phyloP scores from a whole-genome alignment of 37 sponge, comb jelly and placozoan genomes.

The Amphimedon queenslandica region DNA sequence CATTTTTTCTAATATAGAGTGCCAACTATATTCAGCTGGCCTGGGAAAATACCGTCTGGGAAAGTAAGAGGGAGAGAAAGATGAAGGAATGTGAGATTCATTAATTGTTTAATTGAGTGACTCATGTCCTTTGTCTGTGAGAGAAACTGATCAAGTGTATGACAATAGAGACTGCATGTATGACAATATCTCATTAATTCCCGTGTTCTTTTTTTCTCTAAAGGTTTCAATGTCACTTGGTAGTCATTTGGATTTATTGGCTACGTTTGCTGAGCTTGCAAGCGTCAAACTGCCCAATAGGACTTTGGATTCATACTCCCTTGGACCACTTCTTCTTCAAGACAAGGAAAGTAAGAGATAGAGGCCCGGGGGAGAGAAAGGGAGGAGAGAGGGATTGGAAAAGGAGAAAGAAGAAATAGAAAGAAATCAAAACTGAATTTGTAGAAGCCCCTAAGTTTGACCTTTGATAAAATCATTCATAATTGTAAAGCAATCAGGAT shows the following conservation, averaged over 20 bases:
- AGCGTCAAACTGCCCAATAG: slow-evolving; percentile 7
- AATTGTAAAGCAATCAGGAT: no score
- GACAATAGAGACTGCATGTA: no score
- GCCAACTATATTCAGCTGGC: slow-evolving; percentile 47
- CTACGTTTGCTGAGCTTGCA: slow-evolving; percentile 33
- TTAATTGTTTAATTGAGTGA: no score
- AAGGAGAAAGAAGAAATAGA: no score
- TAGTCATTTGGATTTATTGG: slow-evolving; percentile 33
- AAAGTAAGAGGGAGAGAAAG: not conserved
- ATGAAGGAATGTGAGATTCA: no score
- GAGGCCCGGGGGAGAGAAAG: no score
- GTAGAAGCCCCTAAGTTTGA: no score
- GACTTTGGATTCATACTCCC: slow-evolving; percentile 33
- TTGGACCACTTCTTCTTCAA: slow-evolving; percentile 19
- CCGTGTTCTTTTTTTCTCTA: slow-evolving; percentile 10
- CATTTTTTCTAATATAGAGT: not conserved
- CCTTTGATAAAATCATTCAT: no score
- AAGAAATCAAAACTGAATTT: no score
- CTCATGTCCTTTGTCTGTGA: no score
- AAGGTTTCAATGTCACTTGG: slow-evolving; percentile 15
- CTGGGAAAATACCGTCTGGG: slow-evolving; percentile 24
- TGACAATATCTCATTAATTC: slow-evolving; percentile 13
- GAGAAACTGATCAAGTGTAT: no score
- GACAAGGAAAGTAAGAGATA: slow-evolving; percentile 8
- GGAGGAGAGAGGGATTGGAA: no score